A percentile compares a stretch with the other conserved stretches of the same genome.
These are phyloP conservation scores for Solenopsis invicta DNA, from an alignment of 1,140 invertebrate species.

Conservation along the genomic window DNA sequence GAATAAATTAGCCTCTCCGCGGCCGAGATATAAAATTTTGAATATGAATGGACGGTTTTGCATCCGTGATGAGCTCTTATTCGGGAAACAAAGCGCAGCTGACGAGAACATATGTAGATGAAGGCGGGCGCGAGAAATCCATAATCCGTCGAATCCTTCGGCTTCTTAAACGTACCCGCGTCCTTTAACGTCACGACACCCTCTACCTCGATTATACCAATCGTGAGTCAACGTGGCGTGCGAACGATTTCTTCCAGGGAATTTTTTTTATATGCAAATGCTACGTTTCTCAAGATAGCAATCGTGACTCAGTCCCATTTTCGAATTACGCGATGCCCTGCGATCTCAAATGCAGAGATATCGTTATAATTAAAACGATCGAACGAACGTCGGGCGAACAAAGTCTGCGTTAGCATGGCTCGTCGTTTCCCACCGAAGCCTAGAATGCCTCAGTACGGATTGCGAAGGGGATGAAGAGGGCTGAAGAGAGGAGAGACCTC, in stretches of 20 bases:
- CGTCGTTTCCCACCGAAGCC: conserved; percentile 38
- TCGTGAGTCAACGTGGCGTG: neutral
- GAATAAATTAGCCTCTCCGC: conserved; percentile 87
- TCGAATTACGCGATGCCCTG: neutral
- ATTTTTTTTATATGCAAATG: neutral
- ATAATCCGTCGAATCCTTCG: conserved; percentile 60
- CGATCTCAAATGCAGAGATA: conserved; percentile 26
- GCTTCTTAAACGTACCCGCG: conserved; percentile 56
- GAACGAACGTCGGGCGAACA: conserved; percentile 71
- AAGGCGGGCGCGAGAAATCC: conserved; percentile 79
- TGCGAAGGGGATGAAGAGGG: conserved; percentile 54
- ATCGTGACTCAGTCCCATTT: neutral
- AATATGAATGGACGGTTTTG: conserved; percentile 95
- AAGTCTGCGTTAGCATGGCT: conserved; percentile 49
- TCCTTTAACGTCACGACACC: conserved; percentile 18
- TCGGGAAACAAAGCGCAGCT: conserved; percentile 89
- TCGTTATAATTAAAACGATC: conserved; percentile 77
- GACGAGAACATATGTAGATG: conserved; percentile 90
- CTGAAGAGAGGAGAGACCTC: conserved; percentile 63
- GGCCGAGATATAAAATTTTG: conserved; percentile 93
- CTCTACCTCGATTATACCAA: conserved; percentile 22
- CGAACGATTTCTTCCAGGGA: neutral
- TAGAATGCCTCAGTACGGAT: conserved; percentile 46
- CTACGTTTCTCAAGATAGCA: neutral
- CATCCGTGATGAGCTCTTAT: conserved; percentile 92